A percentile compares a stretch with the other conserved stretches of the same genome.
Evolutionary conservation across 1,140 invertebrate genomes (phyloP).

Genomic region (Lepidotrigona ventralis): DNA sequence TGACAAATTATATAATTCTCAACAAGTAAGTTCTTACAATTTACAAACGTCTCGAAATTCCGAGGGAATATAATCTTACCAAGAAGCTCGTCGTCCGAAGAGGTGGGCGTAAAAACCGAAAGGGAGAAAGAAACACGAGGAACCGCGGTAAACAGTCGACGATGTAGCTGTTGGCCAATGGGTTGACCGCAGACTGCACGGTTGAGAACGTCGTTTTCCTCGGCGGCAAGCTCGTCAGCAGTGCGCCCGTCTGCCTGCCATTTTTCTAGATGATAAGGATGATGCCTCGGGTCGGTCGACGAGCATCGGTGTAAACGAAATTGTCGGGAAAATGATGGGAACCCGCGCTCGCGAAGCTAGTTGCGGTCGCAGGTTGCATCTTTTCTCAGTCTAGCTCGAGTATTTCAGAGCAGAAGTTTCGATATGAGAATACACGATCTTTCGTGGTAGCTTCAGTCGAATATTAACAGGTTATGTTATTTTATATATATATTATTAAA

Average conservation of each 20-base stretch:
- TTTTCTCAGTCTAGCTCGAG: too few species aligned
- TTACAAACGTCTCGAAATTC: neutral
- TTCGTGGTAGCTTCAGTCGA: neutral
- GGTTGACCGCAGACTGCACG: constrained; percentile 37
- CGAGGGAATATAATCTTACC: neutral
- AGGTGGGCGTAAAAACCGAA: constrained; percentile 24
- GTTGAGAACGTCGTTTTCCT: constrained; percentile 22
- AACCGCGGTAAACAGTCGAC: constrained; percentile 46
- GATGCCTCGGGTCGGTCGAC: neutral
- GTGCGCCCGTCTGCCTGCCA: neutral
- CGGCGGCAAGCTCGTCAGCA: neutral
- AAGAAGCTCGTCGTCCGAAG: constrained; percentile 1
- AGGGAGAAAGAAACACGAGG: constrained; percentile 29
- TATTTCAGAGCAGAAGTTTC: neutral
- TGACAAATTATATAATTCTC: too few species aligned
- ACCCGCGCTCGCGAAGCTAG: neutral
- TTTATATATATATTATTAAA: too few species aligned
- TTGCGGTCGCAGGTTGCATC: neutral
- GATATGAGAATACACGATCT: neutral
- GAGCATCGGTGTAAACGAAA: constrained; percentile 5
- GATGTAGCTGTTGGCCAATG: constrained; percentile 38
- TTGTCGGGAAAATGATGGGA: constrained; percentile 14
- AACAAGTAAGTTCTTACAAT: neutral
- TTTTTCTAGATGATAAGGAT: constrained; percentile 1
- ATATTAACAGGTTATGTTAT: too few species aligned